Base-by-base conservation (phyloP, 53 echinoderm and acorn worm species). In the Paelopatides confundens region DNA sequence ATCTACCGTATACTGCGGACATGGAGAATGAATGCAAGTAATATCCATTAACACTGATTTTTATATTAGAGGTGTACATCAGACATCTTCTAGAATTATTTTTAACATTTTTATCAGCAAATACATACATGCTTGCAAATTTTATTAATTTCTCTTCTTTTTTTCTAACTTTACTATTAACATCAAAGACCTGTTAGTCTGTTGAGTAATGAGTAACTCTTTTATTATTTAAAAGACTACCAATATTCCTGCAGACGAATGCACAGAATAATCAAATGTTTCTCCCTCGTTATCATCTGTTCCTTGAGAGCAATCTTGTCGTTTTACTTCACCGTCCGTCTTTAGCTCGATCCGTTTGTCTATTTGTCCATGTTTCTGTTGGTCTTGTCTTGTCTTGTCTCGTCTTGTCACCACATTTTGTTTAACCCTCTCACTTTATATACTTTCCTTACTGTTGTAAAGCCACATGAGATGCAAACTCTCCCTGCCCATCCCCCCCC, bases 161-260 rank as follows among this genome's bases (percentile, higher is more conserved):
- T 2, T 49, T 77, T 77, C 39, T 39, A 18, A 30, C n/a, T n/a
- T 46, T 40, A 17, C 15, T 77, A 14, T 7, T 53, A 51, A 51
- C 58, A 58, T 81, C 81, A 51, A 53, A 51, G 52, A 53, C 58
- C 53, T 51, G 81, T 81, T 53, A 53, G 53, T 81, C 49, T 47
- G 48, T 81, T 81, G 0, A 81, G 15, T 29, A n/a, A n/a, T n/a
- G n/a, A n/a, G 23, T 76, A 48, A 14, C 48, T 48, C 14, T 14
- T 12, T 48, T 12, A 48, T 12, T 48, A 12, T 48, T n/a, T n/a
- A n/a, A n/a, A n/a, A n/a, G n/a, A n/a, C n/a, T n/a, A n/a, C n/a
- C n/a, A n/a, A n/a, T n/a, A n/a, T n/a, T n/a, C n/a, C n/a, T n/a
- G n/a, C n/a, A n/a, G n/a, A n/a, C n/a, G n/a, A n/a, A n/a, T n/a